Base-by-base conservation (phyloP, 2,888 invertebrate genomes). In the Hirtodrosophila histrioides region DNA sequence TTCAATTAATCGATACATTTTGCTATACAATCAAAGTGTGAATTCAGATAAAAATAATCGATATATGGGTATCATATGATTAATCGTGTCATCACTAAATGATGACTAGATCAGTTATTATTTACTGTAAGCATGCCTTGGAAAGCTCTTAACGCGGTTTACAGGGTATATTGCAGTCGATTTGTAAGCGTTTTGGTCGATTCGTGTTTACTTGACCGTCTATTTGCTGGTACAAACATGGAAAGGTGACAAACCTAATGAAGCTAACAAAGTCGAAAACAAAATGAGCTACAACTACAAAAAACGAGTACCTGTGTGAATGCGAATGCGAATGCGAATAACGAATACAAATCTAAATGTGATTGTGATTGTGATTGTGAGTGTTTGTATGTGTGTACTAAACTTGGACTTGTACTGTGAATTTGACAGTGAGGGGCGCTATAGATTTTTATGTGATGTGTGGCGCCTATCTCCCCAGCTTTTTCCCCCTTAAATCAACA, bases 211-310 rank as follows among this genome's bases (percentile, higher is more conserved):
- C 43, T 44, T 50, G 57, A 27, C 35, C 37, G 41, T 54, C 55
- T 54, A 49, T 70, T 66, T 46, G 46, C 56, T 36, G 33, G 27
- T 39, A 51, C 69, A 70, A 71, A 70, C 54, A 65, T 71, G 54
- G 71, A 43, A 56, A 69, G 58, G 63, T 63, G 75, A 69, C 72
- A 72, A 74, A 60, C 72, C 75, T 63, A 56, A 74, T 74, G 58
- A 53, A 74, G 73, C 73, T 75, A 74, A 67, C 67, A 61, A 72
- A 67, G 61, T 41, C 56, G 12, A 53, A 57, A 71, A 58, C 43
- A 39, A 66, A 56, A 65, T 39, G 23, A 63, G 17, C 60, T 35
- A 46, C 55, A 69, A 40, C 48, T 44, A 37, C 53, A 33, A 35
- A 45, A 48, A 43, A 40, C 53, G 45, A 48, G 40, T 45, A 41